Conservation (phyloP, 92 coral and sea anemone species). For the Epizoanthus ramosus region DNA sequence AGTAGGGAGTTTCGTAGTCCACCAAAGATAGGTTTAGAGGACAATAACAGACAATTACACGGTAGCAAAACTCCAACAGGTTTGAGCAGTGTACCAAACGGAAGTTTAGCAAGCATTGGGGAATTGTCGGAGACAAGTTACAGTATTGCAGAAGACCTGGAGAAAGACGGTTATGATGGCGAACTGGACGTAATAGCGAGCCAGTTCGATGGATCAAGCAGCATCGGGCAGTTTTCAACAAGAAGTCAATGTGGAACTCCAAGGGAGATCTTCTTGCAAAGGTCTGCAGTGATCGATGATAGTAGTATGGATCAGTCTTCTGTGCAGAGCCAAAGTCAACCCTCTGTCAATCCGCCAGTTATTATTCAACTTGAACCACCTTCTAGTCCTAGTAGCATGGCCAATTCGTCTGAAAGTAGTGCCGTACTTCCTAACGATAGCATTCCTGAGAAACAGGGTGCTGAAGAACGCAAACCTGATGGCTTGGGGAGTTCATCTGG, state of each 20-base stretch:
- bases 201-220: neutral
- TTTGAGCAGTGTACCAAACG: neutral
- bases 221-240: neutral
- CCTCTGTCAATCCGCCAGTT: neutral
- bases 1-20: slow-evolving; percentile 5
- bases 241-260: neutral
- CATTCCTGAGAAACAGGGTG: neutral
- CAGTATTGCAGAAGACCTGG: neutral
- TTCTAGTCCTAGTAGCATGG: slow-evolving; percentile 40
- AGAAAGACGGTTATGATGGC: neutral
- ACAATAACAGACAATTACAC: neutral
- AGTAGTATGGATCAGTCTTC: neutral
- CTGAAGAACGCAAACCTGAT: neutral
- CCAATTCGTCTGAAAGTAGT: neutral
- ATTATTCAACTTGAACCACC: slow-evolving; percentile 35
- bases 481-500: neutral
- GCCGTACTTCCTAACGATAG: neutral
- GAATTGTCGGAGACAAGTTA: neutral
- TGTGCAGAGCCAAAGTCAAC: neutral
- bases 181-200: neutral
- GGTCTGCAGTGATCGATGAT: neutral
- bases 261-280: neutral
- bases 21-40: neutral
- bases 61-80: slow-evolving; percentile 15
- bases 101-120: slow-evolving; percentile 16